Conservation (phyloP, 1,140 invertebrate genomes). For the Tetraneura akinire region DNA sequence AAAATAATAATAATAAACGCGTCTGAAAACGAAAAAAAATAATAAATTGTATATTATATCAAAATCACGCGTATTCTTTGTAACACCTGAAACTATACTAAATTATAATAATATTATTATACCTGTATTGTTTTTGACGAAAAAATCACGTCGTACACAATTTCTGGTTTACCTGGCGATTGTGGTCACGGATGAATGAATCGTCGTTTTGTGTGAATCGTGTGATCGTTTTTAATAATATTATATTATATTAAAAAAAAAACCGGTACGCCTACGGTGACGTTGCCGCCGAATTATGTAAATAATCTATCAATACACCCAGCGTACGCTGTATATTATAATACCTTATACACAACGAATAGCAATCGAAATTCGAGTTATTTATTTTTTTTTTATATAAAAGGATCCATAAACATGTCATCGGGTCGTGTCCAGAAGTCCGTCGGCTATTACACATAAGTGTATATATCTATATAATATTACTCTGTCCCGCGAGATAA, state of each 20-base stretch:
- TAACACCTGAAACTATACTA: background rate
- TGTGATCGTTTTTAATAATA: slow-evolving; percentile 2
- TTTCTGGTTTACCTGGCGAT: background rate
- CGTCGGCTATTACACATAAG: slow-evolving; percentile 1
- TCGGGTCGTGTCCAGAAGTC: slow-evolving; percentile 44
- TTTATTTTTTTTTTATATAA: slow-evolving; percentile 33
- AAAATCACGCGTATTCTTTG: background rate
- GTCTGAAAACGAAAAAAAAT: background rate
- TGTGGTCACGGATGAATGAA: slow-evolving; percentile 36
- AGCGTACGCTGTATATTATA: no score
- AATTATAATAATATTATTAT: no score
- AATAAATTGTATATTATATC: no score
- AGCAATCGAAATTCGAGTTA: slow-evolving; percentile 27
- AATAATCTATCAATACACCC: slow-evolving; percentile 30
- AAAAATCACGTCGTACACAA: background rate
- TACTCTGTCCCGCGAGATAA: no score
- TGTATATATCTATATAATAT: background rate
- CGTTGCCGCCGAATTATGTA: slow-evolving; percentile 49
- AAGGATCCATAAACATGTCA: slow-evolving; percentile 51
- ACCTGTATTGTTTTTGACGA: slow-evolving; percentile 33
- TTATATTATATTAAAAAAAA: no score
- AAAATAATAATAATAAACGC: no score
- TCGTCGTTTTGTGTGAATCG: slow-evolving; percentile 12
- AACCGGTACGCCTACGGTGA: slow-evolving; percentile 47
- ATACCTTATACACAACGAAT: no score